phyloP scores from a whole-genome alignment of 2,888 invertebrate species.

The Galerucella pusilla region DNA sequence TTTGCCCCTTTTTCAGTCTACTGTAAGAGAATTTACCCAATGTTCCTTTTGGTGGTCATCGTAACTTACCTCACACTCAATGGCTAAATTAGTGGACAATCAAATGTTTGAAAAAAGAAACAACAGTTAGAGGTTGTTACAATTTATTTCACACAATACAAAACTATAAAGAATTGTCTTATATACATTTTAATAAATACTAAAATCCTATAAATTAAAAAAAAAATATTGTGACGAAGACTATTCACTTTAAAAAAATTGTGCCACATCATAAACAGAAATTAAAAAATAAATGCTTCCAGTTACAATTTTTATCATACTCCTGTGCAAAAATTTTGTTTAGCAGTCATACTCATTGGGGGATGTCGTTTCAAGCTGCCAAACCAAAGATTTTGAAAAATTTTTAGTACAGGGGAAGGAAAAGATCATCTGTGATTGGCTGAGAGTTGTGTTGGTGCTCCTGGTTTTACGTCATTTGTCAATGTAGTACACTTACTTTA shows the following conservation, averaged over 20 bases:
- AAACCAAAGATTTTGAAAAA: too few relatives aligned
- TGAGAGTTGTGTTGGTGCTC: too few relatives aligned
- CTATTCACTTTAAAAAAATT: slow-evolving; percentile 23
- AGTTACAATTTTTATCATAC: slow-evolving; percentile 11
- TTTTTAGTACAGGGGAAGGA: too few relatives aligned
- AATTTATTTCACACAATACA: slow-evolving; percentile 36
- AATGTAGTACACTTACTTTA: too few relatives aligned
- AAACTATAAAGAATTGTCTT: slow-evolving; percentile 49
- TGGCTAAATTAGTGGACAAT: too few relatives aligned
- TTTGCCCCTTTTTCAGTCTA: too few relatives aligned
- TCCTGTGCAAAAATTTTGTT: neutral
- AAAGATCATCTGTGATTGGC: too few relatives aligned
- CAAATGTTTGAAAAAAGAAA: neutral
- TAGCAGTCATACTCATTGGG: neutral
- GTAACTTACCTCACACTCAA: too few relatives aligned
- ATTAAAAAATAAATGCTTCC: slow-evolving; percentile 28
- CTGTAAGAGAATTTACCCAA: too few relatives aligned
- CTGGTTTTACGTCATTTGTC: too few relatives aligned
- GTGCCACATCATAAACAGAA: slow-evolving; percentile 24
- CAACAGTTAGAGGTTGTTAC: neutral
- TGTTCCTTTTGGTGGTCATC: too few relatives aligned
- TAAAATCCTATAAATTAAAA: slow-evolving; percentile 35
- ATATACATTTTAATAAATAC: slow-evolving; percentile 51
- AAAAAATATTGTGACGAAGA: slow-evolving; percentile 32
- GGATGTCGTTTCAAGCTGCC: too few relatives aligned